A percentile compares a stretch with the other conserved stretches of the same genome.
phyloP scores from a whole-genome alignment of 23 tunicate genomes.

The Diplosoma virens region DNA sequence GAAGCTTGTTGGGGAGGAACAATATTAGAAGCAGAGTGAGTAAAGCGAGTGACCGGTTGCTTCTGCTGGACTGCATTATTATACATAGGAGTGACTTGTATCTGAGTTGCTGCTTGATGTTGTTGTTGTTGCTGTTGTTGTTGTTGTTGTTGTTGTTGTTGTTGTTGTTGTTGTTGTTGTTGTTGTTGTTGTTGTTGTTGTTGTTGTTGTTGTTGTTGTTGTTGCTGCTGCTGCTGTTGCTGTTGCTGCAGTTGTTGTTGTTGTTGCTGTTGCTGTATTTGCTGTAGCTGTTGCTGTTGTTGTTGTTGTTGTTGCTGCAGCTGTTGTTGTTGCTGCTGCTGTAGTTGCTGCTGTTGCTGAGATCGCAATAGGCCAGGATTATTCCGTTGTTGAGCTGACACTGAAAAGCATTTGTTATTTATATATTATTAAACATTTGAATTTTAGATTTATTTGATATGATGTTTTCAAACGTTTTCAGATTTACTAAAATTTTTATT shows the following conservation, averaged over 20 bases:
- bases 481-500: too few species aligned
- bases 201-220: conserved; percentile 22
- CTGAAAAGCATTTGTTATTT: background rate
- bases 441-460: too few species aligned
- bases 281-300: conserved; percentile 9
- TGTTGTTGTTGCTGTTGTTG: conserved; percentile 29
- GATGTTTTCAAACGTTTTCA: too few species aligned
- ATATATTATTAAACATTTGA: too few species aligned
- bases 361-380: background rate
- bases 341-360: background rate
- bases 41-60: background rate
- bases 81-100: background rate
- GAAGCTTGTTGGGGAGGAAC: conserved; percentile 2
- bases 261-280: conserved; percentile 26
- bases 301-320: conserved; percentile 13
- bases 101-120: background rate
- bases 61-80: background rate
- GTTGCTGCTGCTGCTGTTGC: background rate
- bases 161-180: conserved; percentile 23
- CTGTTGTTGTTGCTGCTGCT: background rate
- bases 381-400: background rate
- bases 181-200: conserved; percentile 10
- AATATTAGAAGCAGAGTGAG: background rate
- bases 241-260: background rate
- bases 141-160: background rate